Evolutionary conservation across 2,797 vertebrate genomes (phyloP).

Genomic region (Notoglanidium macrostoma): DNA sequence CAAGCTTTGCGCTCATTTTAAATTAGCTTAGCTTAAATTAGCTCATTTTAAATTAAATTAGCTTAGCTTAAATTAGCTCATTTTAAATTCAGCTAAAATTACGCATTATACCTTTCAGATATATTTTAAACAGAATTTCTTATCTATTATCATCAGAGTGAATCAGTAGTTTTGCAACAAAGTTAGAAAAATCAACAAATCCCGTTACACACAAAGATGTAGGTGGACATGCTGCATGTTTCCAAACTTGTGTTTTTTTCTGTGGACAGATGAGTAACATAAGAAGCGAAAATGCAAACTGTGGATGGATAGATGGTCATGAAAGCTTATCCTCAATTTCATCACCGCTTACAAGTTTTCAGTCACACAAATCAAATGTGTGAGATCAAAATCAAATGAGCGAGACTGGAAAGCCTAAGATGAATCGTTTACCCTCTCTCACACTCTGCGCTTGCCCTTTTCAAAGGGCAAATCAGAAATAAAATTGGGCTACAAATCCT

Average conservation of each 20-base stretch:
- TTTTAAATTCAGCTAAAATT: background rate
- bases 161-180: background rate
- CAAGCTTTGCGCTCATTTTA: background rate
- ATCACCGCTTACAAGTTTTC: constrained; percentile 8
- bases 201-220: background rate
- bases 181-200: background rate
- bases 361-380: constrained; percentile 21
- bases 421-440: constrained; percentile 16
- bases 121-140: background rate
- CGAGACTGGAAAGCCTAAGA: background rate
- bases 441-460: constrained; percentile 26
- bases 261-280: background rate
- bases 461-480: constrained; percentile 22
- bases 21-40: no score
- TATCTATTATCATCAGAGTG: background rate
- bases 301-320: background rate
- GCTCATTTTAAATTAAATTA: no score
- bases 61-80: no score
- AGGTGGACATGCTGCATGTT: background rate
- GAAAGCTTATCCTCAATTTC: background rate
- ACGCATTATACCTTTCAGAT: background rate
- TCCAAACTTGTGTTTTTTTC: no score
- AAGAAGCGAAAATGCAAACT: background rate
- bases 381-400: constrained; percentile 14
- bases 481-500: constrained; percentile 33